A percentile compares a stretch with the other conserved stretches of the same genome.
Conservation (phyloP, 2,888 invertebrate genomes). For the Drosophila infuscata region DNA sequence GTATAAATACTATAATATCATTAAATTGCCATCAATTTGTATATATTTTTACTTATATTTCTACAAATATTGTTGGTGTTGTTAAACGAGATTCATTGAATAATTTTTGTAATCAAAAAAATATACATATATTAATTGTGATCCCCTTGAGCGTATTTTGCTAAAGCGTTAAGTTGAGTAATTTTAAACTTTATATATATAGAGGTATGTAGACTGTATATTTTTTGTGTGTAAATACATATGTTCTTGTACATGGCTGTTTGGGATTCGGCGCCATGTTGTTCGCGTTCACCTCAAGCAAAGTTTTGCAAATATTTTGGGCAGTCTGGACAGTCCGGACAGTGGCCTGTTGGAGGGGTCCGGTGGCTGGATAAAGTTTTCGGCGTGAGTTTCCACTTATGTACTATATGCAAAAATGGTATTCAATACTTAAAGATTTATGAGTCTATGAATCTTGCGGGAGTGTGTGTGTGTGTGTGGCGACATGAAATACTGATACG, state of each 20-base stretch:
- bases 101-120: neutral
- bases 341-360: conserved; percentile 9
- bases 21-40: neutral
- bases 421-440: conserved; percentile 79
- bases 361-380: conserved; percentile 67
- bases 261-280: conserved; percentile 76
- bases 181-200: neutral
- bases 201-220: too few relatives aligned
- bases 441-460: conserved; percentile 80
- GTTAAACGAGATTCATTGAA: neutral
- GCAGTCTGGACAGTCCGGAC: conserved; percentile 33
- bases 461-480: conserved; percentile 38
- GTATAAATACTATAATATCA: neutral
- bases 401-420: conserved; percentile 75
- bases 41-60: neutral
- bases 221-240: conserved; percentile 5
- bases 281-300: conserved; percentile 78
- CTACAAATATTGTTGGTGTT: neutral
- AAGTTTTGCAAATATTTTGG: conserved; percentile 67
- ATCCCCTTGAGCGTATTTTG: neutral
- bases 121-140: neutral
- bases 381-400: conserved; percentile 71
- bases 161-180: neutral
- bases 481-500: conserved; percentile 73
- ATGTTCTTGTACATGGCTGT: conserved; percentile 47